phyloP scores from a whole-genome alignment of 2,113 vertebrate species.

The Alouatta palliata region DNA sequence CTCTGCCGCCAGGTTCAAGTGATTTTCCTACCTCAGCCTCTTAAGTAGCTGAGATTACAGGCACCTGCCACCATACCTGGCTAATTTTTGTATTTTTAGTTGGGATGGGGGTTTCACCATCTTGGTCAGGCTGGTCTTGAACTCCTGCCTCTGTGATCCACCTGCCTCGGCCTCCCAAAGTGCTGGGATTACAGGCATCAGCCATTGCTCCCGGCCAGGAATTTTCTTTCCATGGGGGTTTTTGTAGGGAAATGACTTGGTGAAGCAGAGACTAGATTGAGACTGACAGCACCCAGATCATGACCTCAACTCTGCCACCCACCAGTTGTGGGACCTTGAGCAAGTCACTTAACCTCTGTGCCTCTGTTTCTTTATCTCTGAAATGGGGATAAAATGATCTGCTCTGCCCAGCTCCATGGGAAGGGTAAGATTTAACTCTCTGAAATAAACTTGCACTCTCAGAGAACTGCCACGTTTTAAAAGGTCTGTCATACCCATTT shows the following conservation, averaged over 20 bases:
- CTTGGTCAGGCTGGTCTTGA: too few species aligned
- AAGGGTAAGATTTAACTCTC: background rate
- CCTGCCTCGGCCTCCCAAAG: too few species aligned
- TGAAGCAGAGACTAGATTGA: background rate
- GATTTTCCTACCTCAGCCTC: too few species aligned
- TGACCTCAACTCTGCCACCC: background rate
- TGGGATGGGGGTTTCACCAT: too few species aligned
- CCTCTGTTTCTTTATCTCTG: background rate
- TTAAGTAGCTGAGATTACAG: too few species aligned
- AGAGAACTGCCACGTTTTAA: background rate
- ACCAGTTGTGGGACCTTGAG: background rate
- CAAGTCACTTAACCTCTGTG: background rate
- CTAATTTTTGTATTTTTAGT: too few species aligned
- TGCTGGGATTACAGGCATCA: too few species aligned
- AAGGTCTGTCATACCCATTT: background rate
- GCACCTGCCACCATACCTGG: too few species aligned
- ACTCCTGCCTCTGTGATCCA: too few species aligned
- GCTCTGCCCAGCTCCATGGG: background rate
- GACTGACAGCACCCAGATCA: background rate
- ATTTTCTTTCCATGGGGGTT: background rate
- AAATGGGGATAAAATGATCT: background rate
- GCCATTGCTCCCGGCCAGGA: background rate
- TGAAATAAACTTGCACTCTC: too few species aligned
- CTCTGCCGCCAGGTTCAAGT: too few species aligned
- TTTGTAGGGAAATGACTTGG: background rate